These are phyloP conservation scores for Polypedilum vanderplanki DNA, from an alignment of 1,140 invertebrate species.

Conservation along the genomic window DNA sequence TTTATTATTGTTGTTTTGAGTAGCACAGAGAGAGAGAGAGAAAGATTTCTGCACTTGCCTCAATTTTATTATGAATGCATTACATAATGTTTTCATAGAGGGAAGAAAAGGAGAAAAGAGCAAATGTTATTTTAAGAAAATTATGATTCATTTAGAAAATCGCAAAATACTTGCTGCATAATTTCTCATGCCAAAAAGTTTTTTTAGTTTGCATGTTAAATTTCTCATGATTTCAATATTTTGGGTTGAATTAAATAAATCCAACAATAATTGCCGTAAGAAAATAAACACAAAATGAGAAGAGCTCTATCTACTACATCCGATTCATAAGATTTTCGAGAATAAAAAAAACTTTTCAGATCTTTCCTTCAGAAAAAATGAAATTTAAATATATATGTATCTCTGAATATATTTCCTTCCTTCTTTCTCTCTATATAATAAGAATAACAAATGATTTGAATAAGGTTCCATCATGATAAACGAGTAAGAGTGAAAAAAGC, in stretches of 20 bases:
- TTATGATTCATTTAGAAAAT: conserved; percentile 5
- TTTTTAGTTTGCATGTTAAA: conserved; percentile 13
- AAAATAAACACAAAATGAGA: not conserved
- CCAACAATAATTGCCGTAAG: not conserved
- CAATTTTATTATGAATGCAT: not conserved
- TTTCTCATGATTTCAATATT: conserved; percentile 14
- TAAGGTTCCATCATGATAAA: not conserved
- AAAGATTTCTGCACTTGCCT: conserved; percentile 16
- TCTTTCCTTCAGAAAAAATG: too few species aligned
- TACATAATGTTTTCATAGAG: not conserved
- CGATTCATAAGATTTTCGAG: conserved; percentile 6
- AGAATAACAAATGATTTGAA: not conserved
- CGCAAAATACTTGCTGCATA: not conserved
- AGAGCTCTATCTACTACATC: not conserved
- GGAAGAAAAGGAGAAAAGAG: not conserved
- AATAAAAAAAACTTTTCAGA: not conserved
- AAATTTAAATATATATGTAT: not conserved
- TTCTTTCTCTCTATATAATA: not conserved
- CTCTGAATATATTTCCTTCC: not conserved
- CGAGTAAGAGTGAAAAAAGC: not conserved
- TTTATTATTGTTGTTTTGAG: not conserved
- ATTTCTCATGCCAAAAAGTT: not conserved
- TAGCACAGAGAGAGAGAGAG: not conserved
- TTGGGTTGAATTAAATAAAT: conserved; percentile 7
- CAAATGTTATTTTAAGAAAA: not conserved